Percentiles rank a stretch among this genome's conserved stretches.
Conservation (phyloP, 2,888 invertebrate genomes). For the Hypercompe scribonia region DNA sequence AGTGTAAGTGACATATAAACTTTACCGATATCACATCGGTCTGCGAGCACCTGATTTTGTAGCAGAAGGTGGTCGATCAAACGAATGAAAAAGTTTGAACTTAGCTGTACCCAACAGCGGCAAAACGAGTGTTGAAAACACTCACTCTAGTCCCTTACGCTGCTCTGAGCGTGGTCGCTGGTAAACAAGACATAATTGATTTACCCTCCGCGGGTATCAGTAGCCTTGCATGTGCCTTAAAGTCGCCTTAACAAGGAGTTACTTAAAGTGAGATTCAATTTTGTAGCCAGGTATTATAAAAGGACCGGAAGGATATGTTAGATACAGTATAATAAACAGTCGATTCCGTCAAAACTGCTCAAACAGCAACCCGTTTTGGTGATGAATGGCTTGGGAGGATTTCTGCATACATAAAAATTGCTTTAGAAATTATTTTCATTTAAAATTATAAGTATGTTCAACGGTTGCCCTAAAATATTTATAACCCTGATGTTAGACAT, state of each 20-base stretch:
- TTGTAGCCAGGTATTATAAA: too few species aligned
- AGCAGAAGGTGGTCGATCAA: not conserved
- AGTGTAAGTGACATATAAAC: not conserved
- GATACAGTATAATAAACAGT: not conserved
- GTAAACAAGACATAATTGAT: not conserved
- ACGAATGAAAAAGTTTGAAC: not conserved
- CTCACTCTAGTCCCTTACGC: not conserved
- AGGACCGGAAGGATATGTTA: not conserved
- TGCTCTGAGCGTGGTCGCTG: not conserved
- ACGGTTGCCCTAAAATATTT: not conserved
- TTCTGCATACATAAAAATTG: not conserved
- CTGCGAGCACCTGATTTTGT: not conserved
- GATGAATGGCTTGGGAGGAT: not conserved
- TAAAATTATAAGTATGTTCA: not conserved
- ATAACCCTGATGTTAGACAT: not conserved
- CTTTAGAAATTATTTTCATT: not conserved
- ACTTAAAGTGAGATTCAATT: too few species aligned
- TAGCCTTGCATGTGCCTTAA: not conserved
- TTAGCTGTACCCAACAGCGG: not conserved
- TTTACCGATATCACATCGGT: not conserved
- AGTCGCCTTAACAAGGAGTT: not conserved
- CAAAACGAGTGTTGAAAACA: not conserved
- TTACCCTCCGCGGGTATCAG: not conserved
- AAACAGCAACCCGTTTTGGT: not conserved
- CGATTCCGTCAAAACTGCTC: not conserved